Evolutionary conservation across 2,888 invertebrate species (phyloP).

Genomic region (Drosophila subsilvestris): DNA sequence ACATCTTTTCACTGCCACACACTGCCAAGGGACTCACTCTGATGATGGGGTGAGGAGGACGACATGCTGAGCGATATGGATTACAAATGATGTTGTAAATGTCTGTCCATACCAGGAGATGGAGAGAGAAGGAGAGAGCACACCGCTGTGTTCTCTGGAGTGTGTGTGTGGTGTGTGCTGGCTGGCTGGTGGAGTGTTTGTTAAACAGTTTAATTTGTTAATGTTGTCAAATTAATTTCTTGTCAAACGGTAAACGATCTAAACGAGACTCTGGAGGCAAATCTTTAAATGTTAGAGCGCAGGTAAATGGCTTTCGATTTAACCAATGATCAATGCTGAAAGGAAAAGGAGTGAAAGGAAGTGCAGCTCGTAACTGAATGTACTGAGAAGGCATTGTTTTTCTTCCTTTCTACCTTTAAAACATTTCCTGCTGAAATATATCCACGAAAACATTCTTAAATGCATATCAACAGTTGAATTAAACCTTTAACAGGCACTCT

Average conservation of each 20-base stretch:
- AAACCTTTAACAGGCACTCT: neutral
- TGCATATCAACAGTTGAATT: neutral
- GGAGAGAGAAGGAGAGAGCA: slow-evolving; percentile 25
- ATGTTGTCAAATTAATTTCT: slow-evolving; percentile 82
- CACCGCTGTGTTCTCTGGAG: slow-evolving; percentile 36
- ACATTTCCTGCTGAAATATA: neutral
- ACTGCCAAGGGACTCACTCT: slow-evolving; percentile 25
- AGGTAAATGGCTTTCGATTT: neutral
- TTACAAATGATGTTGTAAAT: slow-evolving; percentile 82
- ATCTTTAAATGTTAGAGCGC: neutral
- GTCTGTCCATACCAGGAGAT: slow-evolving; percentile 53
- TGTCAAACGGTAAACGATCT: slow-evolving; percentile 59
- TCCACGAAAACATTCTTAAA: neutral
- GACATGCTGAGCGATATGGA: slow-evolving; percentile 77
- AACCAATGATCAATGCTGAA: neutral
- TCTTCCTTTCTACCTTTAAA: neutral
- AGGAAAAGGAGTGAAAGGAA: no score
- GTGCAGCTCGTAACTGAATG: no score
- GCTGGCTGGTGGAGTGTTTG: slow-evolving; percentile 40
- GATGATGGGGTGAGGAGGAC: slow-evolving; percentile 48
- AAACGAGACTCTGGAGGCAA: slow-evolving; percentile 39
- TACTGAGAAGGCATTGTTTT: no score
- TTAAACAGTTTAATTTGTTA: slow-evolving; percentile 83
- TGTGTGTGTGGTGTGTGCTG: slow-evolving; percentile 26
- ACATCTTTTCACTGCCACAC: slow-evolving; percentile 64